A percentile compares a stretch with the other conserved stretches of the same genome.
Conservation (phyloP, 2,888 invertebrate species). For the Allolobophora icterica region DNA sequence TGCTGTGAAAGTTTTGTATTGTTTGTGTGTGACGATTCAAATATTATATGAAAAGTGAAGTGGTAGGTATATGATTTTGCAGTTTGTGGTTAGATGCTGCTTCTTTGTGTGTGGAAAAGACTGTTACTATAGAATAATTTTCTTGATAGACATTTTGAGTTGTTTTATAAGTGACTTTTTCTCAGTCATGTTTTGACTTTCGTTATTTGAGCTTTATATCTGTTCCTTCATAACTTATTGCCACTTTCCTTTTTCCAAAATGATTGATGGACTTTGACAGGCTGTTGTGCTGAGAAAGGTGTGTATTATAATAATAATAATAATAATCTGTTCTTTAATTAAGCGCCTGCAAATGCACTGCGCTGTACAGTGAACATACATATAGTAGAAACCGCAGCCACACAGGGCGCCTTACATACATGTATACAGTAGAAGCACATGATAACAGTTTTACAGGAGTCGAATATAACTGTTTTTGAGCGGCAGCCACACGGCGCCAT, state of each 20-base stretch:
- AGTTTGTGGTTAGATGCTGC: background rate
- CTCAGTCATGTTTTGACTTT: conserved; percentile 2
- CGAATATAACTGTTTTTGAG: no score
- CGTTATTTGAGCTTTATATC: background rate
- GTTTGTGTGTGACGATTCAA: background rate
- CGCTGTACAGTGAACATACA: no score
- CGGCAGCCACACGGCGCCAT: no score
- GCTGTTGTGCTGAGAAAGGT: background rate
- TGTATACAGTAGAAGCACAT: no score
- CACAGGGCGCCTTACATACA: no score
- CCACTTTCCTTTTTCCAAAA: background rate
- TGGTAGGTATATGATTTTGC: background rate
- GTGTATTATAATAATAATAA: no score
- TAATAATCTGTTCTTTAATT: no score
- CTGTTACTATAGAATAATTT: no score
- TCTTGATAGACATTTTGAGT: background rate
- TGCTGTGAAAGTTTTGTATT: background rate
- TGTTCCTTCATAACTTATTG: background rate
- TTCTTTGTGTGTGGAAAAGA: no score
- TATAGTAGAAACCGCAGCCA: no score
- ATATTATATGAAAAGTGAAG: background rate
- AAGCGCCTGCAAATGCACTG: no score
- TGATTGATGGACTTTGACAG: background rate
- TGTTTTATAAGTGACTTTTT: background rate
- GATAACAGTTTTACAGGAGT: no score